A percentile compares a stretch with the other conserved stretches of the same genome.
Evolutionary conservation across 1,140 invertebrate species (phyloP).

Genomic region (Zaprionus lachaisei): DNA sequence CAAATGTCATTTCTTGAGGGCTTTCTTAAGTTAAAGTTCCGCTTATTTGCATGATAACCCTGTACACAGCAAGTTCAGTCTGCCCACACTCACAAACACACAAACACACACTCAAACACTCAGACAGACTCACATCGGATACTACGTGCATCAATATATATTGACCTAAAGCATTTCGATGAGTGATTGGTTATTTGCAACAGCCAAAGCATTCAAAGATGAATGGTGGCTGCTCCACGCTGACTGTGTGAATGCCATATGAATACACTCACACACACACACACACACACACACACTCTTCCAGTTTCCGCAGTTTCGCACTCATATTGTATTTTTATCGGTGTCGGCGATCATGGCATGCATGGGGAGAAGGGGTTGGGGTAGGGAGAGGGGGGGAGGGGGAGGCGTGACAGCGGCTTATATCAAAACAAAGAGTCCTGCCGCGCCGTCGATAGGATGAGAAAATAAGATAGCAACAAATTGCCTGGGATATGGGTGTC

Average conservation of each 20-base stretch:
- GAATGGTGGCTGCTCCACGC: slow-evolving; percentile 46
- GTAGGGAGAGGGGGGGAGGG: neutral
- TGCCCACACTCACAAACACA: neutral
- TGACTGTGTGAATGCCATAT: slow-evolving; percentile 23
- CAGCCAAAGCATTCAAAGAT: slow-evolving; percentile 34
- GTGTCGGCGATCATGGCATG: slow-evolving; percentile 38
- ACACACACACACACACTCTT: neutral
- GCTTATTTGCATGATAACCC: neutral
- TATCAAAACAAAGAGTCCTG: slow-evolving; percentile 76
- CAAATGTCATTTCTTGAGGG: neutral
- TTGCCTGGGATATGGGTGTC: slow-evolving; percentile 58
- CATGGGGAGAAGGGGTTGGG: neutral
- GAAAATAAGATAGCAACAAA: slow-evolving; percentile 73
- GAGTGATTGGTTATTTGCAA: slow-evolving; percentile 58
- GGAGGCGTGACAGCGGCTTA: slow-evolving; percentile 49
- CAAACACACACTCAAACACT: neutral
- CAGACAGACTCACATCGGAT: neutral
- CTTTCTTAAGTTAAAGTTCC: neutral
- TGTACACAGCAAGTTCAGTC: neutral
- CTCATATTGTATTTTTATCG: slow-evolving; percentile 55
- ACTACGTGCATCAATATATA: slow-evolving; percentile 16
- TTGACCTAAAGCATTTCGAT: slow-evolving; percentile 34
- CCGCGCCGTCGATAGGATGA: slow-evolving; percentile 66
- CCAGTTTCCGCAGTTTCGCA: slow-evolving; percentile 13
- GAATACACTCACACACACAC: slow-evolving; percentile 17